phyloP scores from a whole-genome alignment of 1,140 invertebrate species.

The Drosophila chauvacae region DNA sequence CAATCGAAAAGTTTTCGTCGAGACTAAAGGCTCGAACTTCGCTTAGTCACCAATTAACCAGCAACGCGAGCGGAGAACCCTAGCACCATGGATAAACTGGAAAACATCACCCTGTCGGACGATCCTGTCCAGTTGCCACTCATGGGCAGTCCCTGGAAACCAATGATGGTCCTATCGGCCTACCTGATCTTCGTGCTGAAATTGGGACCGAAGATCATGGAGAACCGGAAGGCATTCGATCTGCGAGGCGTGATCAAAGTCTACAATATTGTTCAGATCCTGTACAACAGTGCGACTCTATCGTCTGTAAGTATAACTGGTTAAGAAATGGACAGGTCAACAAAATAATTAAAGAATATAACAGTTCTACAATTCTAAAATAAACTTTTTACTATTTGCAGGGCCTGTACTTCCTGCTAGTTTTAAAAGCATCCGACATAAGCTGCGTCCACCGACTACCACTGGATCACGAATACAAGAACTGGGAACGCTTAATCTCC shows the following conservation, averaged over 20 bases:
- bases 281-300: too few relatives aligned
- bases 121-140: slow-evolving; percentile 85
- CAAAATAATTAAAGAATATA: neutral
- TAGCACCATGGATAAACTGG: neutral
- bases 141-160: slow-evolving; percentile 89
- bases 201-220: slow-evolving; percentile 91
- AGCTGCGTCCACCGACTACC: slow-evolving; percentile 37
- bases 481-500: slow-evolving; percentile 18
- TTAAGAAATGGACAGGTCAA: too few relatives aligned
- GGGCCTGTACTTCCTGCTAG: slow-evolving; percentile 25
- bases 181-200: slow-evolving; percentile 89
- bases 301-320: slow-evolving; percentile 83
- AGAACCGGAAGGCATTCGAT: slow-evolving; percentile 91
- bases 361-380: neutral
- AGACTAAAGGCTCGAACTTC: neutral
- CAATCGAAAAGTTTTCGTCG: neutral
- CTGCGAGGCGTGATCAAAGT: slow-evolving; percentile 89
- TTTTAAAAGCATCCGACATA: slow-evolving; percentile 29
- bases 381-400: neutral
- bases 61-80: neutral
- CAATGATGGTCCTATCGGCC: slow-evolving; percentile 88
- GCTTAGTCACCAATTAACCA: slow-evolving; percentile 1
- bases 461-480: slow-evolving; percentile 38
- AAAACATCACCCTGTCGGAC: slow-evolving; percentile 6
- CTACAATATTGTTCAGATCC: slow-evolving; percentile 89